phyloP scores from a whole-genome alignment of 2,113 vertebrate species.

The Ciconia maguari region DNA sequence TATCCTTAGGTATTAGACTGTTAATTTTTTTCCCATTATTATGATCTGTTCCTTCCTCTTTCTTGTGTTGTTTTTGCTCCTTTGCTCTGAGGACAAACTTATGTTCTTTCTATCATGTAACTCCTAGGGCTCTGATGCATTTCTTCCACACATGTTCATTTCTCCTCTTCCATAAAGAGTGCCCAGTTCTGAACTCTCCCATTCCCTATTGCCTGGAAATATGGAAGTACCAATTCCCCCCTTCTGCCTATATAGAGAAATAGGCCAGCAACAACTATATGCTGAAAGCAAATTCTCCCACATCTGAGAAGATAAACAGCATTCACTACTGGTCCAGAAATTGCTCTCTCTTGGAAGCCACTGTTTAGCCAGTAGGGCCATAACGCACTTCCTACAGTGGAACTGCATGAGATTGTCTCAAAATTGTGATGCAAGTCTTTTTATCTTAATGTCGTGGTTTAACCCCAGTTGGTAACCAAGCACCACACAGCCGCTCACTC shows the following conservation, averaged over 20 bases:
- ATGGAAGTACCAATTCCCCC: not conserved
- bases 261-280: not conserved
- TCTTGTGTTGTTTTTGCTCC: not conserved
- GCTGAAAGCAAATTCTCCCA: not conserved
- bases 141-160: not conserved
- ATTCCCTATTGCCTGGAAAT: not conserved
- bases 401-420: not conserved
- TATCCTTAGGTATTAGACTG: not conserved
- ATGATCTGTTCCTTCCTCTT: not conserved
- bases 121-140: not conserved
- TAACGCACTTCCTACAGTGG: not conserved
- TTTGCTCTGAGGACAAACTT: not conserved
- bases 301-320: not conserved
- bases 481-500: too few relatives aligned
- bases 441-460: not conserved
- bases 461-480: too few relatives aligned
- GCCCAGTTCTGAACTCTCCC: not conserved
- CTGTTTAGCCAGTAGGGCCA: not conserved
- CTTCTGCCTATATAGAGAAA: not conserved
- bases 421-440: not conserved
- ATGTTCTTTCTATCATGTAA: fast-evolving
- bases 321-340: not conserved
- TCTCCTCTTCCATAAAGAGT: not conserved
- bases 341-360: not conserved
- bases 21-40: not conserved